Percentiles rank a stretch among this genome's conserved stretches.
Conservation (phyloP, 2,888 invertebrate genomes). For the Drosophila robusta region DNA sequence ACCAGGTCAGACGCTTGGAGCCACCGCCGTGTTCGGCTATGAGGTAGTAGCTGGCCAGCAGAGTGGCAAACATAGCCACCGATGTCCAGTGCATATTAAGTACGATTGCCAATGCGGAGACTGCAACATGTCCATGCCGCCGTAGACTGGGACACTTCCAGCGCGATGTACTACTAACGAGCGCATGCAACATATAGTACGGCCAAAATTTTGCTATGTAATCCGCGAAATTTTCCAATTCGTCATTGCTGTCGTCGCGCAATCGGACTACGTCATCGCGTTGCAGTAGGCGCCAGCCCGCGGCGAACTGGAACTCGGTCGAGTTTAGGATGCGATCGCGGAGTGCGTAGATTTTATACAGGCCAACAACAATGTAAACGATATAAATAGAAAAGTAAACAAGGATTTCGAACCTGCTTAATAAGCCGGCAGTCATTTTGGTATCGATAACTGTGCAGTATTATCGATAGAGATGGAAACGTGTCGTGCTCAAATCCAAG, state of each 20-base stretch:
- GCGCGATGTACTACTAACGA: slow-evolving; percentile 56
- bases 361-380: slow-evolving; percentile 79
- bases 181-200: slow-evolving; percentile 82
- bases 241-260: slow-evolving; percentile 83
- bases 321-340: slow-evolving; percentile 69
- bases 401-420: slow-evolving; percentile 72
- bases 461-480: slow-evolving; percentile 28
- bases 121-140: slow-evolving; percentile 62
- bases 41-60: slow-evolving; percentile 76
- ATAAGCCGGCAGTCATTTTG: slow-evolving; percentile 49
- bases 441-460: slow-evolving; percentile 27
- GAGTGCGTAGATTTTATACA: slow-evolving; percentile 71
- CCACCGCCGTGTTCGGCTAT: slow-evolving; percentile 37
- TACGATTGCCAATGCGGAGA: slow-evolving; percentile 72
- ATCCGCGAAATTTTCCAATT: slow-evolving; percentile 81
- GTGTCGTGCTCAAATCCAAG: slow-evolving; percentile 10
- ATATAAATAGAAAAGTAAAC: slow-evolving; percentile 82
- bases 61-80: slow-evolving; percentile 47
- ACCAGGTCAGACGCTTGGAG: slow-evolving; percentile 75
- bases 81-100: slow-evolving; percentile 64
- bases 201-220: slow-evolving; percentile 75
- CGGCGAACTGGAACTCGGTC: slow-evolving; percentile 69
- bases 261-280: slow-evolving; percentile 41
- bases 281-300: slow-evolving; percentile 80
- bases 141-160: slow-evolving; percentile 54